Conservation (phyloP, 2,113 vertebrate genomes). For the human (Homo sapiens) region GRCh38 chrX:112322001-112322500, state of each 20-base stretch:
- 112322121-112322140: background rate
- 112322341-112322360: background rate
- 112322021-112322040: background rate
- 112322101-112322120: background rate
- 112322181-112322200: constrained; percentile 8
- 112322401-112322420: background rate
- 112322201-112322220: background rate
- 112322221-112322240: background rate
- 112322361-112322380: background rate
- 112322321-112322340: background rate
- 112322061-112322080: background rate
- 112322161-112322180: background rate
- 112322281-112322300: background rate
- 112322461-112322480: constrained; percentile 9
- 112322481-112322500: background rate
- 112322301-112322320: background rate
- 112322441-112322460: background rate
- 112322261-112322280: background rate
- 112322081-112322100: background rate
- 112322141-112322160: background rate
- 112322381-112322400: background rate
- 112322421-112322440: background rate
- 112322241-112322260: background rate
- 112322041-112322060: background rate
- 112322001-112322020: background rate